Evolutionary conservation across 1,140 invertebrate genomes (phyloP).

Genomic region (Drosophila parvula): DNA sequence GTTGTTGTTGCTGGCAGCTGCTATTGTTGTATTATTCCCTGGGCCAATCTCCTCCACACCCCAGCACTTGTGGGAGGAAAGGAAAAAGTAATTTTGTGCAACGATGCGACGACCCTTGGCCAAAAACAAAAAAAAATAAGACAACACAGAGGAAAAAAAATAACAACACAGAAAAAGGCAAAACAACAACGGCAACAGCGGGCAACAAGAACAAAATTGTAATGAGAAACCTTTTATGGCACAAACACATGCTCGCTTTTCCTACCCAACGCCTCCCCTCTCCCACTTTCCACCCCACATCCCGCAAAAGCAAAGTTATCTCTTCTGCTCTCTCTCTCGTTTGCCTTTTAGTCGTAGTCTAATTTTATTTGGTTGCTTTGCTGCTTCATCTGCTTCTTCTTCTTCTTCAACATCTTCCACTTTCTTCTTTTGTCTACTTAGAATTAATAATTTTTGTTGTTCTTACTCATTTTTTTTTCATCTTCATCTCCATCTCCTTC

Average conservation of each 20-base stretch:
- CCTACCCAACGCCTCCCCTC: conserved; percentile 12
- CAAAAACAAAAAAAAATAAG: conserved; percentile 54
- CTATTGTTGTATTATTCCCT: conserved; percentile 20
- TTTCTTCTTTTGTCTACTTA: conserved; percentile 66
- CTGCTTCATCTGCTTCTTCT: conserved; percentile 31
- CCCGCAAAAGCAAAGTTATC: conserved; percentile 33
- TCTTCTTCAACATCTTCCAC: not conserved
- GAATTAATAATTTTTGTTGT: conserved; percentile 75
- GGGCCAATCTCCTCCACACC: conserved; percentile 12
- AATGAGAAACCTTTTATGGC: conserved; percentile 80
- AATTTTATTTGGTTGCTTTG: conserved; percentile 54
- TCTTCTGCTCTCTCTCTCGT: conserved; percentile 41
- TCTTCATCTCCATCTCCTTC: conserved; percentile 17
- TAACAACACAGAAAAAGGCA: conserved; percentile 44
- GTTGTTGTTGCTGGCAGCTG: conserved; percentile 2
- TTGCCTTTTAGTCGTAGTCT: conserved; percentile 56
- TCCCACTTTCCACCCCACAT: not conserved
- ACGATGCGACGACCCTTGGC: conserved; percentile 76
- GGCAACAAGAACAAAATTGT: conserved; percentile 56
- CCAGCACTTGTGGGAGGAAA: conserved; percentile 22
- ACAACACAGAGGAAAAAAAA: conserved; percentile 31
- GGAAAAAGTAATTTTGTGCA: conserved; percentile 77
- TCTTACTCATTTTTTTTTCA: conserved; percentile 43
- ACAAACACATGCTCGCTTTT: conserved; percentile 76
- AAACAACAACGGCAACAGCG: conserved; percentile 35